These are phyloP conservation scores for Deilephila porcellus DNA, from an alignment of 2,888 invertebrate genomes.

Conservation along the genomic window DNA sequence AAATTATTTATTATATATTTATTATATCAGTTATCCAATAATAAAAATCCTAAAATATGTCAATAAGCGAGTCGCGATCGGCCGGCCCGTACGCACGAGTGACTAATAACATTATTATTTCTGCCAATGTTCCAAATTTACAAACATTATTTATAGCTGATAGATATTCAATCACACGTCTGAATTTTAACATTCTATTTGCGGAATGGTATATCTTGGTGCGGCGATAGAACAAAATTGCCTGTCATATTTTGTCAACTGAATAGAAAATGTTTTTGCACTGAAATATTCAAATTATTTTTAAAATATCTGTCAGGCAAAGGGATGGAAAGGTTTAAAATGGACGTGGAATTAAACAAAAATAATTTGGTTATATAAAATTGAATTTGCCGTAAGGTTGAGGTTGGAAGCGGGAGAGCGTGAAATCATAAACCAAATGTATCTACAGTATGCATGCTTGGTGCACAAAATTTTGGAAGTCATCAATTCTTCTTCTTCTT, in stretches of 20 bases:
- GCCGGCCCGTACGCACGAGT: neutral
- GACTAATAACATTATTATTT: conserved; percentile 5
- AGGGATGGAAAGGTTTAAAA: neutral
- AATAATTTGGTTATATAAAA: neutral
- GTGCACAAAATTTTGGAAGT: too few species aligned
- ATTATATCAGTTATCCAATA: too few species aligned
- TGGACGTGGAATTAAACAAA: neutral
- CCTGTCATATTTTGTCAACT: neutral
- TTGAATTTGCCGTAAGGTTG: too few species aligned
- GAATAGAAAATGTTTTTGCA: neutral
- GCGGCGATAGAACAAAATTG: neutral
- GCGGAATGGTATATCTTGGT: neutral
- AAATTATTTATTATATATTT: too few species aligned
- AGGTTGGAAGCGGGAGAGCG: too few species aligned
- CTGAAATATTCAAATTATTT: neutral
- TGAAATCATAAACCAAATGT: too few species aligned
- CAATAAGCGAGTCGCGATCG: neutral
- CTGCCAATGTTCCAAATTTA: conserved; percentile 32
- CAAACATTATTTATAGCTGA: conserved; percentile 39
- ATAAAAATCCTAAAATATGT: too few species aligned
- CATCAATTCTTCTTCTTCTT: too few species aligned
- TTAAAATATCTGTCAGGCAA: neutral
- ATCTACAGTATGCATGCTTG: too few species aligned
- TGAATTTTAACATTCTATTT: conserved; percentile 8
- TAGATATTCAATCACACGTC: conserved; percentile 24